Evolutionary conservation across 2,797 vertebrate genomes (phyloP).

Genomic region (Aldrovandia affinis): DNA sequence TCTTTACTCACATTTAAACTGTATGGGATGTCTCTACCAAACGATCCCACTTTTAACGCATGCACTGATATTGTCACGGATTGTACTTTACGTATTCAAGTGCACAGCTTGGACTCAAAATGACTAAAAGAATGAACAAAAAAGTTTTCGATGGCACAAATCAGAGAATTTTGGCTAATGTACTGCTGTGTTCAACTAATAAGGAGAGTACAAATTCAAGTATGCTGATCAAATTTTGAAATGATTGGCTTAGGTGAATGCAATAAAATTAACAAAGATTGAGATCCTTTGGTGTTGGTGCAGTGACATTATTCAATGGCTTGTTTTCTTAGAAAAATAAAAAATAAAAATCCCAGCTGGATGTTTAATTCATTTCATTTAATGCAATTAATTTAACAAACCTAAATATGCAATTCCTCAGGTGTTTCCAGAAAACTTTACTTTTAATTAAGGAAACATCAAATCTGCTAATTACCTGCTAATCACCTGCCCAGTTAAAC

Average conservation of each 20-base stretch:
- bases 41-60: constrained; percentile 51
- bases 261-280: not conserved
- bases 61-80: constrained; percentile 14
- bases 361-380: too few relatives aligned
- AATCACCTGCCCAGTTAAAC: not conserved
- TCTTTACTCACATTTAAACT: constrained; percentile 55
- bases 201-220: not conserved
- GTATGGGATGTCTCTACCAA: constrained; percentile 49
- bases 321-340: not conserved
- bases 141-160: not conserved
- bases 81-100: not conserved
- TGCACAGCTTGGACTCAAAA: not conserved
- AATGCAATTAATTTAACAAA: not conserved
- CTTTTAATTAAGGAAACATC: constrained; percentile 7
- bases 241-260: not conserved
- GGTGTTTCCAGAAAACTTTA: not conserved
- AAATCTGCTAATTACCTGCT: too few relatives aligned
- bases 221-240: not conserved
- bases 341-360: not conserved
- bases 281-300: not conserved
- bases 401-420: not conserved
- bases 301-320: not conserved
- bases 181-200: not conserved
- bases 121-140: not conserved
- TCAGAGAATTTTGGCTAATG: not conserved